Conservation (phyloP, 2,888 invertebrate species). For the Drosophila histrio region DNA sequence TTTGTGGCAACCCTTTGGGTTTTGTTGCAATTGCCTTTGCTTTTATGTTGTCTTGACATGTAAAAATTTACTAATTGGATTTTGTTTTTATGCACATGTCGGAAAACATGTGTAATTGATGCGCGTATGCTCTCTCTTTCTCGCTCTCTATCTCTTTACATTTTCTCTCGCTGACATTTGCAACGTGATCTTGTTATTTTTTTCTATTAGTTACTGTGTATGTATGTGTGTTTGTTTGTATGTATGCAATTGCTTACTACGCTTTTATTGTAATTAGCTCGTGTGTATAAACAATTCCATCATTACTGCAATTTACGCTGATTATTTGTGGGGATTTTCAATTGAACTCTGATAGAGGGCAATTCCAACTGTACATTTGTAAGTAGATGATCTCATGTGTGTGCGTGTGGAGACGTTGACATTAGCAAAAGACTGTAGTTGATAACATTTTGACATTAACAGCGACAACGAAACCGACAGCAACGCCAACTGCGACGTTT, state of each 20-base stretch:
- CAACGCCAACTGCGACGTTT: slow-evolving; percentile 1
- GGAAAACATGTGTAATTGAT: slow-evolving; percentile 55
- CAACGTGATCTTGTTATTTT: slow-evolving; percentile 50
- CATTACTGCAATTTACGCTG: slow-evolving; percentile 37
- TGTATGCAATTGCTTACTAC: slow-evolving; percentile 13
- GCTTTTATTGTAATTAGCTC: slow-evolving; percentile 49
- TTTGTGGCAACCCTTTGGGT: slow-evolving; percentile 64
- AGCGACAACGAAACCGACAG: slow-evolving; percentile 13
- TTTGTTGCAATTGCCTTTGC: slow-evolving; percentile 62
- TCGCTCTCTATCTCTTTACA: not conserved
- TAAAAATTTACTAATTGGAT: slow-evolving; percentile 65
- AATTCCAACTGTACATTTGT: slow-evolving; percentile 11
- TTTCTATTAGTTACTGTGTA: slow-evolving; percentile 13
- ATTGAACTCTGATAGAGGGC: slow-evolving; percentile 62
- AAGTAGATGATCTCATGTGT: not conserved
- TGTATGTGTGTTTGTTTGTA: not conserved
- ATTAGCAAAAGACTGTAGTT: slow-evolving; percentile 44
- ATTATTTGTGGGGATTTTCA: slow-evolving; percentile 54
- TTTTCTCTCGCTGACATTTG: slow-evolving; percentile 30
- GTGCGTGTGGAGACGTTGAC: slow-evolving; percentile 40
- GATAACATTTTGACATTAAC: slow-evolving; percentile 71
- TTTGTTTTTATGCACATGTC: slow-evolving; percentile 46
- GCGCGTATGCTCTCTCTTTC: slow-evolving; percentile 8
- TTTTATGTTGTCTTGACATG: slow-evolving; percentile 54
- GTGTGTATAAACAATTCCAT: slow-evolving; percentile 46